Percentiles rank a stretch among this genome's conserved stretches.
Evolutionary conservation across 2,888 invertebrate species (phyloP).

Genomic region (Thymelicus sylvestris): DNA sequence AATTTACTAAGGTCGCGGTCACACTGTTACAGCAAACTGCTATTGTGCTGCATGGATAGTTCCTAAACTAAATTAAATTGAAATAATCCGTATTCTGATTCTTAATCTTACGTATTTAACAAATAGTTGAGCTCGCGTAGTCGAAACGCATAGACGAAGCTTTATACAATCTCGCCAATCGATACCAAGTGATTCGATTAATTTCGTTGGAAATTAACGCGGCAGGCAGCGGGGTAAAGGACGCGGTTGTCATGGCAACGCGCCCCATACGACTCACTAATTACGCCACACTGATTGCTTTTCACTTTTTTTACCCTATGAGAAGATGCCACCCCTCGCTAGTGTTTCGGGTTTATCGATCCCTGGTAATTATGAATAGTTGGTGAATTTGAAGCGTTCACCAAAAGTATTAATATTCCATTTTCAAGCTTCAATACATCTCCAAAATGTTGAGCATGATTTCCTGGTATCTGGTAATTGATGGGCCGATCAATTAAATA

Average conservation of each 20-base stretch:
- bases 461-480: too few species aligned
- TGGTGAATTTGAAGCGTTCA: conserved; percentile 26
- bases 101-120: too few species aligned
- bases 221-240: conserved; percentile 74
- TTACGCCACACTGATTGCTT: conserved; percentile 85
- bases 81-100: too few species aligned
- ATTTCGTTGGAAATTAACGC: conserved; percentile 81
- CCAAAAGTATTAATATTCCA: conserved; percentile 1
- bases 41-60: too few species aligned
- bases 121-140: conserved; percentile 35
- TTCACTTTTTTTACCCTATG: conserved; percentile 82
- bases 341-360: conserved; percentile 35
- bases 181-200: conserved; percentile 81
- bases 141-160: conserved; percentile 44
- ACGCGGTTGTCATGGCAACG: conserved; percentile 77
- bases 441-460: too few species aligned
- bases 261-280: conserved; percentile 84
- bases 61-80: too few species aligned
- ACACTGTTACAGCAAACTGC: too few species aligned
- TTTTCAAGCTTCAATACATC: not conserved
- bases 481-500: too few species aligned
- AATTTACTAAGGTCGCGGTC: too few species aligned
- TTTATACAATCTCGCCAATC: conserved; percentile 66
- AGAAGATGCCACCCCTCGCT: conserved; percentile 79
- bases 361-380: conserved; percentile 32